These are phyloP conservation scores for Azorinus chamasolen DNA, from an alignment of 2,888 invertebrate genomes.

Conservation along the genomic window DNA sequence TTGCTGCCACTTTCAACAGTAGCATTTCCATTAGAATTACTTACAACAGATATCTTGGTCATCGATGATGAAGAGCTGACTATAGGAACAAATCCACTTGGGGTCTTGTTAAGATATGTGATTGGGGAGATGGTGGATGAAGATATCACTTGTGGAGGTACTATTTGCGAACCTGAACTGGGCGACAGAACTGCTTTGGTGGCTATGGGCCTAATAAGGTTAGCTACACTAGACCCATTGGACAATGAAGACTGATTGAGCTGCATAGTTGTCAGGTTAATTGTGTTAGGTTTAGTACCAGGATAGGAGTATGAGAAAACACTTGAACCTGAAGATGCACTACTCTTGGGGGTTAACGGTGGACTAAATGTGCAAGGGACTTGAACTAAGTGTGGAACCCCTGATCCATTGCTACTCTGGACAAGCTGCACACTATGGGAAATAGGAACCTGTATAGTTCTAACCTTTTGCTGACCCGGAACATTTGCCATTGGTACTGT, in stretches of 20 bases:
- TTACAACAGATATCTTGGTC: too few relatives aligned
- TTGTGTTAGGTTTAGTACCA: slow-evolving; percentile 23
- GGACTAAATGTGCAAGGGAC: slow-evolving; percentile 75
- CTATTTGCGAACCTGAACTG: slow-evolving; percentile 43
- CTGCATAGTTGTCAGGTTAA: slow-evolving; percentile 41
- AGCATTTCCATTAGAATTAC: too few relatives aligned
- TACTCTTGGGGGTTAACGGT: slow-evolving; percentile 61
- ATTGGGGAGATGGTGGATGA: slow-evolving; percentile 22
- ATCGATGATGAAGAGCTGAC: not conserved
- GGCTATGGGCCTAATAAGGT: slow-evolving; percentile 51
- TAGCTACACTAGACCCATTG: slow-evolving; percentile 4
- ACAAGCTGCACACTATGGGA: slow-evolving; percentile 57
- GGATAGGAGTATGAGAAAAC: slow-evolving; percentile 58
- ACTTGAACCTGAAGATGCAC: slow-evolving; percentile 40
- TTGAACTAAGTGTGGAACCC: slow-evolving; percentile 54
- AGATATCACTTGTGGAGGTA: slow-evolving; percentile 43
- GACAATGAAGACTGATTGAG: slow-evolving; percentile 26
- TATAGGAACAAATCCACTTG: slow-evolving; percentile 59
- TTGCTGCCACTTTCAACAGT: not conserved
- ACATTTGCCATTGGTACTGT: slow-evolving; percentile 62
- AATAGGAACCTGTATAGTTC: slow-evolving; percentile 26
- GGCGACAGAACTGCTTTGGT: slow-evolving; percentile 52
- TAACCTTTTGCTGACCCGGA: slow-evolving; percentile 30
- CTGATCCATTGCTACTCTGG: slow-evolving; percentile 34
- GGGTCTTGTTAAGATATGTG: slow-evolving; percentile 31